These are phyloP conservation scores for Semnornis frantzii DNA, from an alignment of 2,113 vertebrate species.

Conservation along the genomic window DNA sequence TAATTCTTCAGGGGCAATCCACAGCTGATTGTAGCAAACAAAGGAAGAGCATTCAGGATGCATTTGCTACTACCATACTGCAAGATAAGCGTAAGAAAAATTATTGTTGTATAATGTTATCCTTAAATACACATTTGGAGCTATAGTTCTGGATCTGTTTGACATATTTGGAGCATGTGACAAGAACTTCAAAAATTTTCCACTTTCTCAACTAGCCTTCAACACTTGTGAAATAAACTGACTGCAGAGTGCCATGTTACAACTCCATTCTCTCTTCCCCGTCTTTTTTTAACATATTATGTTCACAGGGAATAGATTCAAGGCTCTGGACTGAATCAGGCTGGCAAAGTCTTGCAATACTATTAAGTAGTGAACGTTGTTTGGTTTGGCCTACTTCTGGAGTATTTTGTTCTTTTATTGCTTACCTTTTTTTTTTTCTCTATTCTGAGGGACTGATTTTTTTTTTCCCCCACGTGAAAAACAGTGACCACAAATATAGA, in stretches of 20 bases:
- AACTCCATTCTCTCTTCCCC: conserved; percentile 22
- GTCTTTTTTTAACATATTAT: conserved; percentile 57
- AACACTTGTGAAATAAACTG: conserved; percentile 69
- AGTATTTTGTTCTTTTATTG: conserved; percentile 6
- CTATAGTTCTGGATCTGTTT: conserved; percentile 43
- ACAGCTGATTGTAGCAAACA: not conserved
- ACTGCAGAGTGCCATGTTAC: conserved; percentile 50
- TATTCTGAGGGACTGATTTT: not conserved
- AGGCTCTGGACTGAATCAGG: conserved; percentile 26
- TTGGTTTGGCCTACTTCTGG: conserved; percentile 17
- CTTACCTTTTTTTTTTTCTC: not conserved
- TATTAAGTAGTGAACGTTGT: not conserved
- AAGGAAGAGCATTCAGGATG: not conserved
- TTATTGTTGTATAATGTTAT: conserved; percentile 25
- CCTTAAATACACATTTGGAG: not conserved
- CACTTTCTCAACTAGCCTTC: conserved; percentile 63
- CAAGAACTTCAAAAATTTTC: conserved; percentile 59
- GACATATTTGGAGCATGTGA: conserved; percentile 67
- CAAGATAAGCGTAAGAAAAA: not conserved
- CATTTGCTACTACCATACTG: not conserved
- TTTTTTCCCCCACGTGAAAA: not conserved
- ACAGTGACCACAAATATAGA: not conserved
- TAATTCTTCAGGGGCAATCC: not conserved
- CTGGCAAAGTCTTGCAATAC: conserved; percentile 31
- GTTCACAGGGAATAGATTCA: conserved; percentile 50